phyloP scores from a whole-genome alignment of 1,140 invertebrate genomes.

The Trichomalopsis sarcophagae region DNA sequence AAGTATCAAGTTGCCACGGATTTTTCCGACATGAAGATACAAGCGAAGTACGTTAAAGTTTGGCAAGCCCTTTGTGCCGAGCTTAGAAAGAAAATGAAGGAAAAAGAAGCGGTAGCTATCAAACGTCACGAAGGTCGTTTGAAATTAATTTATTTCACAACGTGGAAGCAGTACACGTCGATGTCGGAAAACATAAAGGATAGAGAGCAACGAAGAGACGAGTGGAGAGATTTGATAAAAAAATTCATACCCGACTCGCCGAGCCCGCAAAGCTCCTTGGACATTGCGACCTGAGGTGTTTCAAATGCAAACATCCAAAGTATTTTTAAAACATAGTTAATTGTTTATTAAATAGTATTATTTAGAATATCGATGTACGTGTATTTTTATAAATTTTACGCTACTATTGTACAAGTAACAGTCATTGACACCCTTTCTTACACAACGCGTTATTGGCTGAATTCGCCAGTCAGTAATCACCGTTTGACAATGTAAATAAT shows the following conservation, averaged over 20 bases:
- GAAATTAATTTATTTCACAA: constrained; percentile 58
- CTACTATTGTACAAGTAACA: constrained; percentile 39
- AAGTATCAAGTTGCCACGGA: constrained; percentile 67
- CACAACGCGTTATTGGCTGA: neutral
- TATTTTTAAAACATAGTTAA: constrained; percentile 26
- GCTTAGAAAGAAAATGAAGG: constrained; percentile 44
- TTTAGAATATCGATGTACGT: constrained; percentile 47
- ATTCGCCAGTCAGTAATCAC: constrained; percentile 11
- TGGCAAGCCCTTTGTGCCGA: constrained; percentile 57
- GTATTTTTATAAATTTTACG: constrained; percentile 39
- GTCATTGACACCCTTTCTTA: neutral
- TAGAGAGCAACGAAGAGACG: constrained; percentile 64
- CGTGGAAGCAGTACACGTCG: constrained; percentile 64
- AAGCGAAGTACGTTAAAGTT: constrained; percentile 55
- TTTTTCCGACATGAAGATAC: constrained; percentile 65
- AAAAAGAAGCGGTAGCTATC: constrained; percentile 57
- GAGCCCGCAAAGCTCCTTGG: constrained; percentile 63
- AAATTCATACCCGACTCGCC: constrained; percentile 68
- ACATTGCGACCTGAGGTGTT: constrained; percentile 55
- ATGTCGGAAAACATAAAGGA: constrained; percentile 64
- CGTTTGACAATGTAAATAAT: constrained; percentile 34
- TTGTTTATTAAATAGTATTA: constrained; percentile 42
- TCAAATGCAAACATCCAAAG: constrained; percentile 44
- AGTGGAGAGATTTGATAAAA: constrained; percentile 67
- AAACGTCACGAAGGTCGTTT: constrained; percentile 56